Evolutionary conservation across 2,113 vertebrate genomes (phyloP).

Genomic region (Pachypanchax playfairii): DNA sequence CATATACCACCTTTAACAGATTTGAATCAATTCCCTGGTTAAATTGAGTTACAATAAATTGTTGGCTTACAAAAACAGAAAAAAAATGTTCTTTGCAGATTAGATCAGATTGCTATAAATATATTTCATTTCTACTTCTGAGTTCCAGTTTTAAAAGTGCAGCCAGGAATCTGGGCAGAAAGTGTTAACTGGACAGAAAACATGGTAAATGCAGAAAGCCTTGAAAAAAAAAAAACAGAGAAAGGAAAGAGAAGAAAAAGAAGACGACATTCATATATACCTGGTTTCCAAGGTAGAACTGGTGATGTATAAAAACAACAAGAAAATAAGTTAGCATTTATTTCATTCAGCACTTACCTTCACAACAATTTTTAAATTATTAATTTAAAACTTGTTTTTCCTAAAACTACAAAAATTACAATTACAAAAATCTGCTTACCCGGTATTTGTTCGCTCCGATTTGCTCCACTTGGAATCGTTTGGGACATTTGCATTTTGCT

Average conservation of each 20-base stretch:
- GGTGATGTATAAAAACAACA: slow-evolving; percentile 87
- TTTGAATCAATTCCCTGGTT: no score
- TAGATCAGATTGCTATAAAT: slow-evolving; percentile 21
- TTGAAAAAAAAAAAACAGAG: slow-evolving; percentile 48
- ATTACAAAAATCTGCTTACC: slow-evolving; percentile 78
- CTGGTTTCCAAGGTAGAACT: slow-evolving; percentile 99
- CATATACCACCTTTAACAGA: no score
- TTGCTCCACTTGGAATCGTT: slow-evolving; percentile 98
- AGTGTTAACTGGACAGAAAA: slow-evolving; percentile 65
- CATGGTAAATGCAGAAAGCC: slow-evolving; percentile 40
- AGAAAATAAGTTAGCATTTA: slow-evolving; percentile 72
- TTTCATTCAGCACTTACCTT: slow-evolving; percentile 34
- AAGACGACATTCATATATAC: slow-evolving; percentile 82
- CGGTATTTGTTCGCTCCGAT: slow-evolving; percentile 99
- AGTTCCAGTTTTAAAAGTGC: slow-evolving; percentile 69
- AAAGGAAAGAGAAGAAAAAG: slow-evolving; percentile 7
- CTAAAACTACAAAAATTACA: background rate
- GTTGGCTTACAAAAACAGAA: background rate
- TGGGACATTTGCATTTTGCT: slow-evolving; percentile 98
- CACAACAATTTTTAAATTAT: background rate
- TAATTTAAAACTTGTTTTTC: background rate
- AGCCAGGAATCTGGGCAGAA: slow-evolving; percentile 57
- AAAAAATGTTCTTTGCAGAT: background rate
- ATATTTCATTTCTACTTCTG: slow-evolving; percentile 69
- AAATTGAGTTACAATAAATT: slow-evolving; percentile 2